Percentiles rank a stretch among this genome's conserved stretches.
These are phyloP conservation scores for Dynastes grantii DNA, from an alignment of 2,888 invertebrate species.

Conservation along the genomic window DNA sequence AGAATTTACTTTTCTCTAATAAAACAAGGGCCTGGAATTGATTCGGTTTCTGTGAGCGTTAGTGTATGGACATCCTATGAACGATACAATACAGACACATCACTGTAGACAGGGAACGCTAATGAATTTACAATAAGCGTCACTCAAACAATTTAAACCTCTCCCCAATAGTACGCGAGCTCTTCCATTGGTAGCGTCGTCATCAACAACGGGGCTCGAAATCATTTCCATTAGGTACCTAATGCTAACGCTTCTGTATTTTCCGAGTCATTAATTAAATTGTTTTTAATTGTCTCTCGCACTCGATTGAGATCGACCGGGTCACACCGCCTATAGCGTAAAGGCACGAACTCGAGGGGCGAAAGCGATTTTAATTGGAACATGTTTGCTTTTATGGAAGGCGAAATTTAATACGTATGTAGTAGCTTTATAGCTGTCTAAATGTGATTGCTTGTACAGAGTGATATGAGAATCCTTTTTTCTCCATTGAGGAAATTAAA, in stretches of 20 bases:
- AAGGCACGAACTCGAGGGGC: not conserved
- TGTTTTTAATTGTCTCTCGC: slow-evolving; percentile 26
- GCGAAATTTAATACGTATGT: too few species aligned
- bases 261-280: slow-evolving; percentile 33
- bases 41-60: too few species aligned
- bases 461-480: too few species aligned
- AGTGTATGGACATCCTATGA: too few species aligned
- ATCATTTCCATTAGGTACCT: slow-evolving; percentile 7
- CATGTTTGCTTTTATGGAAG: not conserved
- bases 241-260: slow-evolving; percentile 5
- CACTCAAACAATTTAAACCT: not conserved
- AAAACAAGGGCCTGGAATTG: too few species aligned
- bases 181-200: too few species aligned
- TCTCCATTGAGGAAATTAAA: too few species aligned
- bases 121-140: slow-evolving; percentile 22
- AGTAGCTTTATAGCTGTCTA: too few species aligned
- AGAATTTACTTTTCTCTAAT: too few species aligned
- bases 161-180: too few species aligned
- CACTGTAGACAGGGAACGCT: not conserved
- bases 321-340: not conserved
- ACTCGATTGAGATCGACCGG: not conserved
- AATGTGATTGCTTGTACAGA: too few species aligned
- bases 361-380: slow-evolving; percentile 18
- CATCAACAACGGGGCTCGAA: not conserved
- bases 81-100: too few species aligned